These are phyloP conservation scores for Myotis brandtii DNA, from an alignment of 2,113 vertebrate genomes.

Conservation along the genomic window DNA sequence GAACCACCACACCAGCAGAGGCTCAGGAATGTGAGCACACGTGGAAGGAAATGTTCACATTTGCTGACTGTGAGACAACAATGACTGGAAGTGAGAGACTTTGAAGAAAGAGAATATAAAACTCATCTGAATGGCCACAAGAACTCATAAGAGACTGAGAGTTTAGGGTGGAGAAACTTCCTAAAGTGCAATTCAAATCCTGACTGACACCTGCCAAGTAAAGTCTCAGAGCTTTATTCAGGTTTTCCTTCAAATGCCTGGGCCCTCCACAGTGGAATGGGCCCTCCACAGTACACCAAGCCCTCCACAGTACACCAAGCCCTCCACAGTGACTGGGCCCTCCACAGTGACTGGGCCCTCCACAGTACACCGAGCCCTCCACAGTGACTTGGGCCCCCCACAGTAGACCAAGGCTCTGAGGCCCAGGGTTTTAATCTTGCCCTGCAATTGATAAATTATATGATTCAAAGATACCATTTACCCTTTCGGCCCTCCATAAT, in stretches of 20 bases:
- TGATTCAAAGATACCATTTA: no score
- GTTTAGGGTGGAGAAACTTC: background rate
- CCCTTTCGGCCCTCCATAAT: background rate
- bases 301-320: no score
- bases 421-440: no score
- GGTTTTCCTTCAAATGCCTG: background rate
- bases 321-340: no score
- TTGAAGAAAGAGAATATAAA: background rate
- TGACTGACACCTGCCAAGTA: background rate
- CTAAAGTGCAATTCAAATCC: background rate
- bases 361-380: no score
- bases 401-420: background rate
- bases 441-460: no score
- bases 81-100: background rate
- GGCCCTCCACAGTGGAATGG: background rate
- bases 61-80: background rate
- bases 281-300: background rate
- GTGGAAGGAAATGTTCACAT: background rate
- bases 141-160: background rate
- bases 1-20: background rate
- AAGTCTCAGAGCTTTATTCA: background rate
- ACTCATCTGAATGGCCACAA: background rate
- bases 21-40: background rate
- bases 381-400: no score
- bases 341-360: no score